Evolutionary conservation across 1,140 invertebrate species (phyloP), one percentile per base, ranked within the genome.

Genomic region (Diachasma alloeum): DNA sequence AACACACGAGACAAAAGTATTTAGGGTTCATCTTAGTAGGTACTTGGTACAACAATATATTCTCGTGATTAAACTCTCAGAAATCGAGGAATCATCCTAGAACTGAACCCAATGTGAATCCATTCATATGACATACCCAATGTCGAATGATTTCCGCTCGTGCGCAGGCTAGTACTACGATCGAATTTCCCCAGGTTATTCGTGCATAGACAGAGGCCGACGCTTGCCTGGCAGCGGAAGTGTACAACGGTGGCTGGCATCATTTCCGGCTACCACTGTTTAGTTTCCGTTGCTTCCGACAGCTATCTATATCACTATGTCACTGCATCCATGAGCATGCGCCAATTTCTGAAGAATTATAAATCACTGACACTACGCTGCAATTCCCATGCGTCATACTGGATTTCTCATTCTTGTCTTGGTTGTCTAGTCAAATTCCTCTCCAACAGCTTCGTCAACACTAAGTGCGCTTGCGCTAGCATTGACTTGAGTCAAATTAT

Each of bases 191-290:
- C 44, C 48, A 68, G 59, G 42, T 75, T 75, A 75, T 75, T 75
- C 74, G 69, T 68, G 67, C 74, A 75, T 69, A 75, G 46, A 68
- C 24, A 53, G 48, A 17, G 48, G 44, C 59, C 53, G 36, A 37
- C 66, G 44, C 74, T 19, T 22, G 37, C 37, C 44, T 46, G 19
- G 72, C 74, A 59, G 22, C 75, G 81, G 82, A 83, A 81, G 80
- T 80, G 78, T 79, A 79, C 81, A 67, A 78, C 81, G 85, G 81
- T 84, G 81, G 79, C 80, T 81, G 76, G 80, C 83, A 81, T 85
- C 83, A 87, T 87, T 86, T 87, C 86, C 86, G 83, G 79, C 76
- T 79, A 81, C 83, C 78, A 83, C 83, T 83, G 83, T 87, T 85
- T 85, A 87, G 86, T 87, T 87, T 87, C 85, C 86, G 85, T 66